A percentile compares a stretch with the other conserved stretches of the same genome.
These are phyloP conservation scores for Gymnocephalus cernua DNA, from an alignment of 2,113 vertebrate species.

Conservation along the genomic window DNA sequence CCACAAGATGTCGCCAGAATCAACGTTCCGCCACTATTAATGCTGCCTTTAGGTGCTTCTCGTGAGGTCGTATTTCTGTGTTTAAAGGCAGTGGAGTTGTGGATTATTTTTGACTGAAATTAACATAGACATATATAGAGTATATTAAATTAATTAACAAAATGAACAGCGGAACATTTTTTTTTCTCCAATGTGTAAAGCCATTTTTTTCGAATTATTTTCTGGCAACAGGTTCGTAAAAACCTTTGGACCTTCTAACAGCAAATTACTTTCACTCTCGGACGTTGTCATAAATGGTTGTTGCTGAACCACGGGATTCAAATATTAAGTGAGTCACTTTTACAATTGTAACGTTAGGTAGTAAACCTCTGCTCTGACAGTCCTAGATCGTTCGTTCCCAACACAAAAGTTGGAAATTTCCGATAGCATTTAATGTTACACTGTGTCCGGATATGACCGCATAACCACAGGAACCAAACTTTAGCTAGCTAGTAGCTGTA, in stretches of 20 bases:
- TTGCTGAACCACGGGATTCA: too few relatives aligned
- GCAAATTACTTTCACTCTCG: background rate
- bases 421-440: background rate
- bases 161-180: background rate
- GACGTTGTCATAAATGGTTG: background rate
- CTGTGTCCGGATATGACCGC: constrained; percentile 61
- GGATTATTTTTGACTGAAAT: background rate
- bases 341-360: too few relatives aligned
- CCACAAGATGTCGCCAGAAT: constrained; percentile 63
- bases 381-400: background rate
- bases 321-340: background rate
- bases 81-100: background rate
- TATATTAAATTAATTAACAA: too few relatives aligned
- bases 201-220: background rate
- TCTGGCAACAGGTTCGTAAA: background rate
- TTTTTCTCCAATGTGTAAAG: background rate
- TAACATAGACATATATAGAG: too few relatives aligned
- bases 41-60: constrained; percentile 16
- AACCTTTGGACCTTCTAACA: background rate
- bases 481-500: constrained; percentile 51
- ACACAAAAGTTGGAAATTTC: fast-evolving
- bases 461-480: constrained; percentile 52
- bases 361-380: background rate
- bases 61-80: fast-evolving
- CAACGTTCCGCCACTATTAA: fast-evolving